These are phyloP conservation scores for Phymatocera aterrima DNA, from an alignment of 2,888 invertebrate genomes.

Conservation along the genomic window DNA sequence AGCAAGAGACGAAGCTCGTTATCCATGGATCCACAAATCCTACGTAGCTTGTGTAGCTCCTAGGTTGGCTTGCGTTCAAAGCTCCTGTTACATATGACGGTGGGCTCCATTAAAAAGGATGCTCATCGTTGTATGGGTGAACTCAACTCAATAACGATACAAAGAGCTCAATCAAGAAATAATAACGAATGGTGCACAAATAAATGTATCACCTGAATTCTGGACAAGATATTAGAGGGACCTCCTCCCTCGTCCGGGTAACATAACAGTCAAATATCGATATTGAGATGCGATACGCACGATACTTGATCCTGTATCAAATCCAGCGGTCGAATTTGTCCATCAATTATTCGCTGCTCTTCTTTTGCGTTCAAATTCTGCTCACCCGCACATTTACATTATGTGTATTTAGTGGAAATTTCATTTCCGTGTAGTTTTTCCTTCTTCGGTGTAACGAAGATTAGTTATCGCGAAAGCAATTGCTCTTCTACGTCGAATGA, in stretches of 20 bases:
- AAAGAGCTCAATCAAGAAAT: not conserved
- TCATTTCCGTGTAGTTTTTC: no score
- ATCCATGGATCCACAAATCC: constrained; percentile 68
- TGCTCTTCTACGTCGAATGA: no score
- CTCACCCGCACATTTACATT: no score
- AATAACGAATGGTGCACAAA: not conserved
- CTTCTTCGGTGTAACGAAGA: no score
- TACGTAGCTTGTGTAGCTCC: constrained; percentile 36
- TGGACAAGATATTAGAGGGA: no score
- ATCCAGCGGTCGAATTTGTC: not conserved
- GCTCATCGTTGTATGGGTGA: not conserved
- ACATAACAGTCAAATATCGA: not conserved
- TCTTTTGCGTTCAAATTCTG: no score
- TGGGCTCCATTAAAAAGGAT: constrained; percentile 37
- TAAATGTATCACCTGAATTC: not conserved
- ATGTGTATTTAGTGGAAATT: no score
- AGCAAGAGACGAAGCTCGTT: constrained; percentile 70
- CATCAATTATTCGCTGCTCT: not conserved
- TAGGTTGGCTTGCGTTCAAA: constrained; percentile 6
- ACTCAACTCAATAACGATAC: not conserved
- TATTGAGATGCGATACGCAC: not conserved
- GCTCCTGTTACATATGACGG: constrained; percentile 23
- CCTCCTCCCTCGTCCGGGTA: not conserved
- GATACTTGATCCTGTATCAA: not conserved
- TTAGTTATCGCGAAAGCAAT: no score